Base-by-base conservation (phyloP, 2,888 invertebrate genomes). In the Parapristionchus giblindavisi region DNA sequence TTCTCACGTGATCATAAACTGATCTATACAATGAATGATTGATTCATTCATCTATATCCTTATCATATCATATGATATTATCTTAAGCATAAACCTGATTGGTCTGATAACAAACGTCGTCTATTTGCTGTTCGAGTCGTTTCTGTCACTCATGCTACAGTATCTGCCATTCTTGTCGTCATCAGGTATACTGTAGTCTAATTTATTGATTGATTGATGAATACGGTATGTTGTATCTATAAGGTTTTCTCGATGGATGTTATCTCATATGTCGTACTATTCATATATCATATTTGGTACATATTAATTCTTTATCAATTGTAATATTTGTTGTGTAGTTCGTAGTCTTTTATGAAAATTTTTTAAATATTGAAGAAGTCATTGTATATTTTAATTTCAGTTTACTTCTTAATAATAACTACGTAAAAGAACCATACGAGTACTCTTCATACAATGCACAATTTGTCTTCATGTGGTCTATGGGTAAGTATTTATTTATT, bases 381-480 rank as follows among this genome's bases (percentile, higher is more conserved):
- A n/a, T n/a, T 3, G 3, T 21, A n/a, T 21, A 29, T 1, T 3
- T n/a, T 36, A 21, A 51, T 78, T 82, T 40, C 76, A 82, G 82
- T 70, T 68, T 83, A 4, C 72, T 83, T 27, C 56, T 79, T 4
- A 81, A 83, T 61, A 58, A 77, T n/a, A 81, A 81, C 58, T 82
- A 79, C 63, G 77, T 82, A 8, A 76, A 77, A n/a, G 80, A 82
- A 38, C 83, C 83, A 17, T 82, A 82, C 65, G 83, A 81, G 51
- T 81, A 83, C 54, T 76, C 77, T 40, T 77, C 77, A 58, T 63
- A 73, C n/a, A 74, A 78, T 27, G 81, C 82, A 11, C 78, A 79
- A 54, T 83, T 81, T 75, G 82, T 83, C 21, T 83, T 83, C 63
- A 78, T 83, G 56, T 83, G 80, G 70, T 82, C 82, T 3, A 79